These are phyloP conservation scores for Dicrostonyx torquatus DNA, from an alignment of 2,797 vertebrate genomes.

Conservation along the genomic window DNA sequence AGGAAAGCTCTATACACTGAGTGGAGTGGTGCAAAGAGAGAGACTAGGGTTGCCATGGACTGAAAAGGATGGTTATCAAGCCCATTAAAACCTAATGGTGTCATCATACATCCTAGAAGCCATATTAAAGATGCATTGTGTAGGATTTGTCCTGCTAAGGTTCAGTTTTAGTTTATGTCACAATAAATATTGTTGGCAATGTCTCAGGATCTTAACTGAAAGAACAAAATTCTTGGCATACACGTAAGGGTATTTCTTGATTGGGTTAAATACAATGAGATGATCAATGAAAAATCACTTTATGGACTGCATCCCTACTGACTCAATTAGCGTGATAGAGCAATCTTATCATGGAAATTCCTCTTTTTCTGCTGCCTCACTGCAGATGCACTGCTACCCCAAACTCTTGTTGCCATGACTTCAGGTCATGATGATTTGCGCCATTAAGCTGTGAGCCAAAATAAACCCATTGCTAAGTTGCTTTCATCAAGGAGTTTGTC, in stretches of 20 bases:
- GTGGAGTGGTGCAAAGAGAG: background rate
- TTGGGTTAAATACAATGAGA: background rate
- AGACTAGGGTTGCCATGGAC: background rate
- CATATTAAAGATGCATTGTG: too few species aligned
- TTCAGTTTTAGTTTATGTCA: background rate
- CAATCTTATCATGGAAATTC: background rate
- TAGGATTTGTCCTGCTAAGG: background rate
- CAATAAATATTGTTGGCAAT: too few species aligned
- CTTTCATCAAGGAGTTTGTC: background rate
- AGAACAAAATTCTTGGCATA: background rate
- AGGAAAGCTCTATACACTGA: background rate
- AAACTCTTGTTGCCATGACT: background rate
- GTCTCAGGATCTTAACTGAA: background rate
- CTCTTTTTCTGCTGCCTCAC: background rate
- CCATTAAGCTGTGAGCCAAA: background rate
- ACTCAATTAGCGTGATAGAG: background rate
- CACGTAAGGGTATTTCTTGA: too few species aligned
- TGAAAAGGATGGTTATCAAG: background rate
- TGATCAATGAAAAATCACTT: background rate
- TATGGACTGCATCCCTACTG: too few species aligned
- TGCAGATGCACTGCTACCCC: background rate
- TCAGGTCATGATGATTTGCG: background rate
- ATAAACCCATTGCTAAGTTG: background rate
- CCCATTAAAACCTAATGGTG: background rate
- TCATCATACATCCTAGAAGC: background rate